These are phyloP conservation scores for Shinisaurus crocodilurus DNA, from an alignment of 2,113 vertebrate species.

Conservation along the genomic window DNA sequence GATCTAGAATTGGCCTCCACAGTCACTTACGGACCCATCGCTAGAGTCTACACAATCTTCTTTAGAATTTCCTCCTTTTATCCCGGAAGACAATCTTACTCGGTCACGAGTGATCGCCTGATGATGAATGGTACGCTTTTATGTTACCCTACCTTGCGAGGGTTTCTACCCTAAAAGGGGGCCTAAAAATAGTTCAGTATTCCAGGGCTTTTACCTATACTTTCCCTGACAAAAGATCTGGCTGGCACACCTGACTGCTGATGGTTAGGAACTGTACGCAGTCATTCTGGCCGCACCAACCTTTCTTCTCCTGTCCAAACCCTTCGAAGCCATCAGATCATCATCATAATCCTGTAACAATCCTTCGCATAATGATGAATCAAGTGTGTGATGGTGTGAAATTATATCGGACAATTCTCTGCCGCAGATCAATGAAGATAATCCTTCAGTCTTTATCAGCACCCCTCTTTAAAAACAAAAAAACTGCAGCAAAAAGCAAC, in stretches of 20 bases:
- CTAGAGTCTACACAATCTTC: too few species aligned
- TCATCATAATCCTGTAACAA: not conserved
- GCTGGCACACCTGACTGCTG: not conserved
- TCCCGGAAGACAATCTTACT: too few species aligned
- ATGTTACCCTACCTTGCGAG: too few species aligned
- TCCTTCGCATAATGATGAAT: conserved; percentile 10
- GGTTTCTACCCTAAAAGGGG: too few species aligned
- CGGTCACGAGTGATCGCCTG: too few species aligned
- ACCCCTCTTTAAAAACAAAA: not conserved
- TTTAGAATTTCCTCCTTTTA: too few species aligned
- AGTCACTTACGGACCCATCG: too few species aligned
- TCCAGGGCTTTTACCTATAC: not conserved
- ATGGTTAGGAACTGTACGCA: not conserved
- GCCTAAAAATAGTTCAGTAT: not conserved
- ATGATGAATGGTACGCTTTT: too few species aligned
- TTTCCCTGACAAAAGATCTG: not conserved
- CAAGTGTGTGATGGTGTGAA: not conserved
- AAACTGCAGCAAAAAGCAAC: conserved; percentile 35
- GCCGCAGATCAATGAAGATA: not conserved
- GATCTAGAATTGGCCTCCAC: too few species aligned
- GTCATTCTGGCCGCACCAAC: not conserved
- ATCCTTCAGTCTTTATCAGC: not conserved
- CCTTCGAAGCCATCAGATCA: not conserved
- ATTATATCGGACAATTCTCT: not conserved
- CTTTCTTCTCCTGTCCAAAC: not conserved